Evolutionary conservation across 2,797 vertebrate genomes (phyloP).

Genomic region (Sebastes nivosus): DNA sequence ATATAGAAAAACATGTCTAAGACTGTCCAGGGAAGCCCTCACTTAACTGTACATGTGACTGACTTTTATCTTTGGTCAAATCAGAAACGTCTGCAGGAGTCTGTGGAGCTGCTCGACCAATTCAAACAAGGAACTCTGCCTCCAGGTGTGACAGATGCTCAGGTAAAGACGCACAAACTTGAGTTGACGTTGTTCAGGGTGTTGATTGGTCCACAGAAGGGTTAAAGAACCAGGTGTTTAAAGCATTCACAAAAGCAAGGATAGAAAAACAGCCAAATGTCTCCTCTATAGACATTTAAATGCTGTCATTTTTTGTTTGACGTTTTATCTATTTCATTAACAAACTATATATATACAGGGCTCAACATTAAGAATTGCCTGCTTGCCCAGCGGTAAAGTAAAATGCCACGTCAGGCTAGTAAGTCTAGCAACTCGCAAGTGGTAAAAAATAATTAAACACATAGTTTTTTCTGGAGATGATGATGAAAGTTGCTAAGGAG

Average conservation of each 20-base stretch:
- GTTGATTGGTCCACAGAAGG: constrained; percentile 1
- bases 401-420: too few relatives aligned
- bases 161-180: constrained; percentile 77
- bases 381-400: too few relatives aligned
- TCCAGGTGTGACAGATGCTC: constrained; percentile 86
- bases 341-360: not conserved
- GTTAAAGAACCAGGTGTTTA: constrained; percentile 7
- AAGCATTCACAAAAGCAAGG: not conserved
- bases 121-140: constrained; percentile 85
- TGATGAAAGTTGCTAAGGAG: too few relatives aligned
- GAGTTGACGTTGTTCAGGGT: not conserved
- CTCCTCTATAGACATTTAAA: not conserved
- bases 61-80: not conserved
- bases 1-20: not conserved
- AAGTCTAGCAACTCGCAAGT: too few relatives aligned
- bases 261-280: not conserved
- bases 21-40: not conserved
- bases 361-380: too few relatives aligned
- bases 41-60: not conserved
- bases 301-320: not conserved
- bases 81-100: constrained; percentile 88
- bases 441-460: too few relatives aligned
- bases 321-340: not conserved
- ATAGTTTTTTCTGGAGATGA: too few relatives aligned
- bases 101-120: constrained; percentile 85